Evolutionary conservation across 2,797 vertebrate species (phyloP).

Genomic region (Phalanger gymnotis): DNA sequence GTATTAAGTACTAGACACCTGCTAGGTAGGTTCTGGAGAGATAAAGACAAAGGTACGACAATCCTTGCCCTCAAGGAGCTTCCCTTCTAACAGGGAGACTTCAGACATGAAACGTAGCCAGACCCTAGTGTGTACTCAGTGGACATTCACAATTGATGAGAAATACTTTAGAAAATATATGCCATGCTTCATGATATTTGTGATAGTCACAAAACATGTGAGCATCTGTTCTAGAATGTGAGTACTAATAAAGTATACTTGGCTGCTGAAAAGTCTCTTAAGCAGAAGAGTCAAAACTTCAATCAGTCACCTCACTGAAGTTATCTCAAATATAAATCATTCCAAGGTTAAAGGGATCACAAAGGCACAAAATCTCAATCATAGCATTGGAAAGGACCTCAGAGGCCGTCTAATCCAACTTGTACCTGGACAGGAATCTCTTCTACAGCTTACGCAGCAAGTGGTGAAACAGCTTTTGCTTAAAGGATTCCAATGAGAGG

Average conservation of each 20-base stretch:
- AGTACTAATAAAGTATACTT: constrained; percentile 69
- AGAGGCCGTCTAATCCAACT: not conserved
- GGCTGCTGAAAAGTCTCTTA: constrained; percentile 65
- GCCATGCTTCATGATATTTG: constrained; percentile 78
- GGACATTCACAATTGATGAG: constrained; percentile 77
- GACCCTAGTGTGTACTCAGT: constrained; percentile 58
- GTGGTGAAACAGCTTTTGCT: not conserved
- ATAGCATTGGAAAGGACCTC: not conserved
- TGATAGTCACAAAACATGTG: constrained; percentile 73
- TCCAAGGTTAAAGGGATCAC: constrained; percentile 59
- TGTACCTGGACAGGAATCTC: not conserved
- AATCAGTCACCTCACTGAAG: constrained; percentile 61
- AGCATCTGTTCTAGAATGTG: constrained; percentile 78
- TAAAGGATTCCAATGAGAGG: not conserved
- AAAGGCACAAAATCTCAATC: constrained; percentile 33
- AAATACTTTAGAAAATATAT: constrained; percentile 71
- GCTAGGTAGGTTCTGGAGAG: not conserved
- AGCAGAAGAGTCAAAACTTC: constrained; percentile 61
- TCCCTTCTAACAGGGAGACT: not conserved
- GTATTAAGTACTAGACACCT: not conserved
- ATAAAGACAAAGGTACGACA: constrained; percentile 57
- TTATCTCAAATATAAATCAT: constrained; percentile 58
- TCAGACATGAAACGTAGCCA: not conserved
- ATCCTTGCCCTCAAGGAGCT: constrained; percentile 54
- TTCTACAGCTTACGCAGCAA: not conserved